These are phyloP conservation scores for Equus quagga DNA, from an alignment of 2,113 vertebrate species.

Conservation along the genomic window DNA sequence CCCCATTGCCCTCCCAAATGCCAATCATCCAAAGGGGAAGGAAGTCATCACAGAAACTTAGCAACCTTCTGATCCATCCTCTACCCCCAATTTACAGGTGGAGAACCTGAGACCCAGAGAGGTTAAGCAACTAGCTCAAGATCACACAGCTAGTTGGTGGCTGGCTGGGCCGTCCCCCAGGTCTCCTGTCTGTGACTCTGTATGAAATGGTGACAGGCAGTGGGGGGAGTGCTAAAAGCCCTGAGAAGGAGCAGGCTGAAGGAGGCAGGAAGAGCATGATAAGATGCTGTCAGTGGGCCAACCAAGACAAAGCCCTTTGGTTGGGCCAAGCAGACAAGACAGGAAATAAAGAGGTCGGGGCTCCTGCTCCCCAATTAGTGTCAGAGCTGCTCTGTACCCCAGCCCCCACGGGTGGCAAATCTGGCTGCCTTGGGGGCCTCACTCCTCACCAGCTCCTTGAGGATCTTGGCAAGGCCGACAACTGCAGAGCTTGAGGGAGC, in stretches of 20 bases:
- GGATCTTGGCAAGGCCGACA: not conserved
- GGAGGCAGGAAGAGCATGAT: slow-evolving; percentile 1
- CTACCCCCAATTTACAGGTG: not conserved
- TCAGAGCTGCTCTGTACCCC: slow-evolving; percentile 13
- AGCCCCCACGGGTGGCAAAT: slow-evolving; percentile 13
- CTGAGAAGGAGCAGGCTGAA: not conserved
- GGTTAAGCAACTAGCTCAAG: slow-evolving; percentile 3
- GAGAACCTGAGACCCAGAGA: slow-evolving; percentile 48
- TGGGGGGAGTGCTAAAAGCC: not conserved
- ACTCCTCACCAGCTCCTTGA: not conserved
- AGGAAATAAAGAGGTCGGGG: not conserved
- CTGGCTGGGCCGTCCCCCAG: not conserved
- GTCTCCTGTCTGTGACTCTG: not conserved
- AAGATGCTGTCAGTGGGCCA: slow-evolving; percentile 41
- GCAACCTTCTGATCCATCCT: not conserved
- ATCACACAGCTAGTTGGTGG: not conserved
- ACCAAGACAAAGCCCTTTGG: slow-evolving; percentile 56
- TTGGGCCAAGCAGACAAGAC: not conserved
- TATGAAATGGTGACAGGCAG: not conserved
- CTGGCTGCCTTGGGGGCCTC: not conserved
- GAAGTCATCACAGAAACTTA: not conserved
- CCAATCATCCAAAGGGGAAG: not conserved
- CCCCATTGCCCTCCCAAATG: not conserved
- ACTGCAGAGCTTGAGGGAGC: not conserved
- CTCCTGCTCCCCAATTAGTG: slow-evolving; percentile 62